These are phyloP conservation scores for Polyodon spathula DNA, from an alignment of 2,113 vertebrate genomes.

Conservation along the genomic window DNA sequence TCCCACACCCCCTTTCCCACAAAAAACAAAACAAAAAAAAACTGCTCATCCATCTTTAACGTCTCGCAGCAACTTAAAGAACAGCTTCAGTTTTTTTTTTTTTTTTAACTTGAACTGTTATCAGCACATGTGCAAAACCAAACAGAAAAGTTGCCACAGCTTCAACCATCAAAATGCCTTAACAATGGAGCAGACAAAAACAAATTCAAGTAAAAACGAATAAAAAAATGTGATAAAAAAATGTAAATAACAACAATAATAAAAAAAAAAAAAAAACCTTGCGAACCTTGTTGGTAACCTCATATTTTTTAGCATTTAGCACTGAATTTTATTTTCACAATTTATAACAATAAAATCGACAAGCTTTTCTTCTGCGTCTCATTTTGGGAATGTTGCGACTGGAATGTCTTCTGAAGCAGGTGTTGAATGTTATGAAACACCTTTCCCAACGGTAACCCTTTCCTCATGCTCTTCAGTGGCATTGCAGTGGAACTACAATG, in stretches of 20 bases:
- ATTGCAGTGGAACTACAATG: too few species aligned
- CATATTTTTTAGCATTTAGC: conserved; percentile 41
- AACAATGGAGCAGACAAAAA: conserved; percentile 65
- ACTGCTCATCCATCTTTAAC: conserved; percentile 38
- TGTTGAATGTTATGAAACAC: conserved; percentile 31
- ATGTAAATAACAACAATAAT: conserved; percentile 32
- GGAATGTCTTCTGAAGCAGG: conserved; percentile 64
- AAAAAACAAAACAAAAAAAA: conserved; percentile 44
- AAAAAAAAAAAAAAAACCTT: conserved; percentile 29
- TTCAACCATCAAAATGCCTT: conserved; percentile 52
- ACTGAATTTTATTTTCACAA: too few species aligned
- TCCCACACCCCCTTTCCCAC: conserved; percentile 36
- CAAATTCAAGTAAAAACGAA: conserved; percentile 82
- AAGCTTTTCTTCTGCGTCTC: too few species aligned
- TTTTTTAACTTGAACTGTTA: conserved; percentile 49
- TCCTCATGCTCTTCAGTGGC: too few species aligned
- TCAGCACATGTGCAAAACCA: conserved; percentile 76
- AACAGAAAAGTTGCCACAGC: conserved; percentile 35
- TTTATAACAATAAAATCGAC: too few species aligned
- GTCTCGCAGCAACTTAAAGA: conserved; percentile 39
- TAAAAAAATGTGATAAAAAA: conserved; percentile 36
- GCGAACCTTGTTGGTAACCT: conserved; percentile 37
- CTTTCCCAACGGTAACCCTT: conserved; percentile 1
- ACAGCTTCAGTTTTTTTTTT: conserved; percentile 49
- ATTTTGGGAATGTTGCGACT: conserved; percentile 61